Base-by-base conservation (phyloP, 2,888 invertebrate species). In the Pyrochroa serraticornis region DNA sequence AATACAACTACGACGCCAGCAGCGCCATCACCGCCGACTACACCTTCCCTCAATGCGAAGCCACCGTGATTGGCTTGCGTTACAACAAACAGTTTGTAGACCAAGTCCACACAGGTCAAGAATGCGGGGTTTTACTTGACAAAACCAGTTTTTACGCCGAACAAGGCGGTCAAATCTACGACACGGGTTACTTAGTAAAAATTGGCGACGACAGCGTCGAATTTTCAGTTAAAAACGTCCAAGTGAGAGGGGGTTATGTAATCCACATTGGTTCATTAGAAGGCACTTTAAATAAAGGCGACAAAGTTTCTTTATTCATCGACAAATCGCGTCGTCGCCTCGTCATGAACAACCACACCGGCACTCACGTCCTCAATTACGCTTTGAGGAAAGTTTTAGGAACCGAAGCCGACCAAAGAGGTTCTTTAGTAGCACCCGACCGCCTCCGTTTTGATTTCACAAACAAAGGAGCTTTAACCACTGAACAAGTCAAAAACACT, bases 331-430 rank as follows among this genome's bases (percentile, higher is more conserved):
- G 98, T 51, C 84, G 99, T 70, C 86, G 92, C 71, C 82, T 92
- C 31, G 86, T 98, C n/a, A 99, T 99, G 99, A 96, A 93, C 77
- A 99, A 99, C 81, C 97, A 99, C 81, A 93, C 98, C 37, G 97
- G 96, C 13, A 99, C 99, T 0, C 99, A 99, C 79, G 88, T 97
- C 37, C 83, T 99, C 8, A 99, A 99, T 82, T 96, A 91, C 81
- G 95, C 94, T 13, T 82, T 99, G 56, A 84, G 97, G 55, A 89
- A 89, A 77, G 95, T 97, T 14, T 83, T 99, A 36, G 92, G 94
- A 7, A 88, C 90, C 65, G 95, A 94, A 68, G 91, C 95, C 7
- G 97, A 98, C 78, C 98, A 98, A 80, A 89, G 92, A 73, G 98
- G 99, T 31, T 98, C 98, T 0, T 84, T 99, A 33, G 99, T 99